A percentile compares a stretch with the other conserved stretches of the same genome.
Evolutionary conservation across 2,113 vertebrate species (phyloP).

Genomic region (Alexandromys fortis): DNA sequence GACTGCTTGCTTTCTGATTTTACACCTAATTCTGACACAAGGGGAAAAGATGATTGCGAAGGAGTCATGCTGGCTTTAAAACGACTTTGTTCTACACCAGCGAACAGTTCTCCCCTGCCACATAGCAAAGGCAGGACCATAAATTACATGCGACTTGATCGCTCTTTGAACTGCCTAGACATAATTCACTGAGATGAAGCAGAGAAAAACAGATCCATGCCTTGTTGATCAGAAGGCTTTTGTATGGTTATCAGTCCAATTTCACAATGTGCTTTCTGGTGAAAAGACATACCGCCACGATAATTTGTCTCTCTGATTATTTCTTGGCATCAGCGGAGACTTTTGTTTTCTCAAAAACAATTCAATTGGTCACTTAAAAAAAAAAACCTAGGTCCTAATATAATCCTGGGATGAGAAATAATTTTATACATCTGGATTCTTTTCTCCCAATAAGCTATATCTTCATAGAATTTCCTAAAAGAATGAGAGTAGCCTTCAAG

Average conservation of each 20-base stretch:
- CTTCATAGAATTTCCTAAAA: neutral
- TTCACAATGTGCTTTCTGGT: slow-evolving; percentile 61
- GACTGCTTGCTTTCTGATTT: neutral
- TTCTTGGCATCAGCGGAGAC: slow-evolving; percentile 48
- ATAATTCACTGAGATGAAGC: slow-evolving; percentile 59
- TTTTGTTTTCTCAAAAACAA: slow-evolving; percentile 69
- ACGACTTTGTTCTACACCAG: neutral
- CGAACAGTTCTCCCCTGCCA: neutral
- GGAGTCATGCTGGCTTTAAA: slow-evolving; percentile 37
- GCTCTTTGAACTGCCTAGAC: slow-evolving; percentile 61
- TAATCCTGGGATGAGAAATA: slow-evolving; percentile 11
- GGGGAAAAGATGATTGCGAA: neutral
- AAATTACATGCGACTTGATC: slow-evolving; percentile 54
- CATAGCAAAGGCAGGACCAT: slow-evolving; percentile 38
- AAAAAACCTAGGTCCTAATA: neutral
- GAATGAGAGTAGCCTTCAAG: slow-evolving; percentile 15
- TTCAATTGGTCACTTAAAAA: neutral
- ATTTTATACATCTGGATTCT: slow-evolving; percentile 54
- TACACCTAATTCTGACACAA: neutral
- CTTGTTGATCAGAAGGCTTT: slow-evolving; percentile 53
- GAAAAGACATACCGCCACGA: neutral
- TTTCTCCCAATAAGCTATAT: slow-evolving; percentile 10
- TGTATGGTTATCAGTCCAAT: slow-evolving; percentile 15
- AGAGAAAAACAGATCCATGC: slow-evolving; percentile 39
- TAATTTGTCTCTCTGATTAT: slow-evolving; percentile 59